These are phyloP conservation scores for Ips nitidus DNA, from an alignment of 1,140 invertebrate genomes.

Conservation along the genomic window DNA sequence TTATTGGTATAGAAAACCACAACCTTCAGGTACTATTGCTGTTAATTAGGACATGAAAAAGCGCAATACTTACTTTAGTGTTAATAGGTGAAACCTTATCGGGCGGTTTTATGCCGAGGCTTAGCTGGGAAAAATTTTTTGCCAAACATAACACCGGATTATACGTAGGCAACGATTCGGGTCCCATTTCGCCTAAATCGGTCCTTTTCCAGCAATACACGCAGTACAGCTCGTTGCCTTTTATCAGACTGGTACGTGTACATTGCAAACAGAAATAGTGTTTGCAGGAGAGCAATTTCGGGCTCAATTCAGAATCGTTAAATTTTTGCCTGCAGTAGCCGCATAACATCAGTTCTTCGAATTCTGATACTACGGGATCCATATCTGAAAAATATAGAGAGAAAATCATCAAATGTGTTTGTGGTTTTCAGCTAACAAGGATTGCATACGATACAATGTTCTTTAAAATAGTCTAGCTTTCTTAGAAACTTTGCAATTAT, in stretches of 20 bases:
- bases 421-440: too few species aligned
- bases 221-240: conserved; percentile 66
- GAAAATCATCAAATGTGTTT: background rate
- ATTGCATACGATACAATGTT: too few species aligned
- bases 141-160: conserved; percentile 64
- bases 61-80: conserved; percentile 21
- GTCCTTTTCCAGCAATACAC: conserved; percentile 69
- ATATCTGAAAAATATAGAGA: conserved; percentile 48
- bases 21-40: too few species aligned
- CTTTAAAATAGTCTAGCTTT: too few species aligned
- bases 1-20: too few species aligned
- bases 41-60: too few species aligned
- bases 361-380: conserved; percentile 62
- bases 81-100: conserved; percentile 44
- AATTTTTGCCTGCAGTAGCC: conserved; percentile 44
- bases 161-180: conserved; percentile 67
- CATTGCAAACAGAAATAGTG: conserved; percentile 77
- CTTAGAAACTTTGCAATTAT: background rate
- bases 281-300: conserved; percentile 73
- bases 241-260: conserved; percentile 64
- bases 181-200: conserved; percentile 61
- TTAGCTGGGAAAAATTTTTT: conserved; percentile 61
- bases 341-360: conserved; percentile 41
- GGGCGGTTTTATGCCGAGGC: conserved; percentile 53
- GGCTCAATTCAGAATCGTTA: conserved; percentile 63